Evolutionary conservation across 1,140 invertebrate genomes (phyloP).

Genomic region (Brachystomella parvula): DNA sequence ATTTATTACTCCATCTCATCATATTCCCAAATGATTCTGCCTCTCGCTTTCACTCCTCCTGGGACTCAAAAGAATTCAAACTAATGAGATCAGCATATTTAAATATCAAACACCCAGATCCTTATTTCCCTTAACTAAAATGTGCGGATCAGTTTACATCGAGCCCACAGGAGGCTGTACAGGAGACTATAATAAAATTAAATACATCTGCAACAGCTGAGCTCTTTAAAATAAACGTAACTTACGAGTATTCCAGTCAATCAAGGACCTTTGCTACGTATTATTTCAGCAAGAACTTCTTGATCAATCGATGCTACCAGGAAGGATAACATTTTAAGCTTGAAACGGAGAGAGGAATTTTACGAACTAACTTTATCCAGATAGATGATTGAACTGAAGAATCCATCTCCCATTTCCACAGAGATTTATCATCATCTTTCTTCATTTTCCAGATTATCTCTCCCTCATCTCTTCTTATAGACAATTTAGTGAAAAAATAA

Average conservation of each 20-base stretch:
- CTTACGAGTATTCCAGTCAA: too few relatives aligned
- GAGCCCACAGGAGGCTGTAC: too few relatives aligned
- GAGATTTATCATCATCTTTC: too few relatives aligned
- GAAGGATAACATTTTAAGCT: not conserved
- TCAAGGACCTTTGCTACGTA: too few relatives aligned
- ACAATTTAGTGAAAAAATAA: not conserved
- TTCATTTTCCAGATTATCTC: not conserved
- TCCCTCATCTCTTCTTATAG: conserved; percentile 12
- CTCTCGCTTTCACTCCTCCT: not conserved
- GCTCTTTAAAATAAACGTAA: too few relatives aligned
- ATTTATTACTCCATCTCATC: not conserved
- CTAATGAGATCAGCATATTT: not conserved
- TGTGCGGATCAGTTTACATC: too few relatives aligned
- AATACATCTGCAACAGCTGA: too few relatives aligned
- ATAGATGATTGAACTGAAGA: not conserved
- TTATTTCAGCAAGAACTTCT: not conserved
- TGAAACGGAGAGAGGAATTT: not conserved
- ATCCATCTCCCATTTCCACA: not conserved
- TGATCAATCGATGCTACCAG: too few relatives aligned
- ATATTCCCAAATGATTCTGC: not conserved
- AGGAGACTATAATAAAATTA: too few relatives aligned
- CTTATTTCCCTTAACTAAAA: too few relatives aligned
- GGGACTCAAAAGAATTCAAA: too few relatives aligned
- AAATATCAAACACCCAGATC: not conserved
- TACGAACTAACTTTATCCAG: not conserved